Base-by-base conservation (phyloP, 2,113 vertebrate genomes). In the Pollachius pollachius region DNA sequence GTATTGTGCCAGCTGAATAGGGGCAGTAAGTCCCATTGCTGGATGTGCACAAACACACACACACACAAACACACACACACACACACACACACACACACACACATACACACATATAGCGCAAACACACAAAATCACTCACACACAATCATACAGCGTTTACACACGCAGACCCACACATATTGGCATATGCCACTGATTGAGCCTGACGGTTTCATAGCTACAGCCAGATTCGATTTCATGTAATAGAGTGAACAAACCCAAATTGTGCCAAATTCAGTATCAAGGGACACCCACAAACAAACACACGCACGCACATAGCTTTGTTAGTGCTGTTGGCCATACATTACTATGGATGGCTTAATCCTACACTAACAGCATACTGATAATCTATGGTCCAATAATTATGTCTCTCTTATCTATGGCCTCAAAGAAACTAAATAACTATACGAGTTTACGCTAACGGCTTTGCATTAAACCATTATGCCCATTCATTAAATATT, bases 1-100 rank as follows among this genome's bases (percentile, higher is more conserved):
- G 2, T 12, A 19, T 25, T 73, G 17, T 78, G 82, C 81, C 82
- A 85, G 80, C 77, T 81, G 79, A 75, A 84, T 67, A 67, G 70
- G 59, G 23, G 71, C 64, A 68, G 30, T 62, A 23, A 70, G 70
- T 83, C 80, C 79, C 85, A 76, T 79, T 66, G 69, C 67, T 58
- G 60, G 2, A 71, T 41, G 54, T n/a, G 68, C 82, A 73, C 68
- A 77, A n/a, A 37, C 25, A 67, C 34, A 52, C 30, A 58, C 52
- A 58, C 65, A 54, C 54, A 25, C 23, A 15, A 62, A 67, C 73
- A 72, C 68, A 62, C 73, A 52, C 41, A 23, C 64, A 64, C 34
- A 54, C 67, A 2, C 19, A 69, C 82, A 73, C 66, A 77, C 21
- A 37, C 25, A 67, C 34, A 52, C 34, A 58, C 52, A 58, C 65